Evolutionary conservation across 2,888 invertebrate genomes (phyloP).

Genomic region (Aleiodes alternator): DNA sequence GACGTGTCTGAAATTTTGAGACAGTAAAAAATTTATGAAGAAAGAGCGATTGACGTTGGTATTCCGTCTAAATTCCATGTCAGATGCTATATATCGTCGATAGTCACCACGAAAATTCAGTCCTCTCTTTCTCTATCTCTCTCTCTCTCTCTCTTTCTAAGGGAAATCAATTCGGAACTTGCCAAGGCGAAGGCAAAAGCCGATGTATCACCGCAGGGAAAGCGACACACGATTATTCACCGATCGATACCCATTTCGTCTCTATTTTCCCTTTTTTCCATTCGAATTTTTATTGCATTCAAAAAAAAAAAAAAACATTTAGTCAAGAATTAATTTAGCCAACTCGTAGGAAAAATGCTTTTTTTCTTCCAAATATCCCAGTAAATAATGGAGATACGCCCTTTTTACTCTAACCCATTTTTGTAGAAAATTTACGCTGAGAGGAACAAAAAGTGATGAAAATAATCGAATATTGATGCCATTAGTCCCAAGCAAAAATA

Average conservation of each 20-base stretch:
- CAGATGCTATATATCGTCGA: not conserved
- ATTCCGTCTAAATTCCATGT: constrained; percentile 14
- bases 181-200: not conserved
- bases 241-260: not conserved
- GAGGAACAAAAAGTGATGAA: too few relatives aligned
- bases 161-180: too few relatives aligned
- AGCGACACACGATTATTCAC: not conserved
- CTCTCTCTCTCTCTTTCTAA: not conserved
- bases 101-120: constrained; percentile 5
- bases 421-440: too few relatives aligned
- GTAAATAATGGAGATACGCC: too few relatives aligned
- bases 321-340: too few relatives aligned
- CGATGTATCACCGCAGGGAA: constrained; percentile 2
- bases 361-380: too few relatives aligned
- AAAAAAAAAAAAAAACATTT: not conserved
- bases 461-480: too few relatives aligned
- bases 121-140: not conserved
- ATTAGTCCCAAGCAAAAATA: too few relatives aligned
- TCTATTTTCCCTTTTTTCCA: not conserved
- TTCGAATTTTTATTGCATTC: too few relatives aligned
- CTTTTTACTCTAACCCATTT: too few relatives aligned
- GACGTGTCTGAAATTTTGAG: constrained; percentile 10
- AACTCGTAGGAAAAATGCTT: too few relatives aligned
- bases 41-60: not conserved
- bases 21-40: not conserved